These are phyloP conservation scores for Catharus minimus DNA, from an alignment of 2,113 vertebrate species.

Conservation along the genomic window DNA sequence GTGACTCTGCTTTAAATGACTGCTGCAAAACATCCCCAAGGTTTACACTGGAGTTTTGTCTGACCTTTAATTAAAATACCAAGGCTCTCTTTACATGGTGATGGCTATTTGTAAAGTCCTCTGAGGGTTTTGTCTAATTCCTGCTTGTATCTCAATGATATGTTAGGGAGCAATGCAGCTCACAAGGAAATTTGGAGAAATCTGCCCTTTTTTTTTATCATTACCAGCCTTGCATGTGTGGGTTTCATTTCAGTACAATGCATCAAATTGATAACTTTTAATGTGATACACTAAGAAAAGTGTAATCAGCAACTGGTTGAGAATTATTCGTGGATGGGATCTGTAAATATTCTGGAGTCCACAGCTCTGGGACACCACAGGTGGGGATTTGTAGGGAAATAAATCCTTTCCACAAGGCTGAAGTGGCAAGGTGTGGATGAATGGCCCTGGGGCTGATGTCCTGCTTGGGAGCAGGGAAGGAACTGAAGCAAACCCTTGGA, in stretches of 20 bases:
- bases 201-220: not conserved
- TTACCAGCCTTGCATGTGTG: not conserved
- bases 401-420: not conserved
- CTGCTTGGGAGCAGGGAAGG: not conserved
- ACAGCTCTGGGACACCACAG: not conserved
- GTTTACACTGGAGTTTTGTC: not conserved
- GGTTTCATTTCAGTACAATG: not conserved
- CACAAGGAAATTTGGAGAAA: not conserved
- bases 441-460: not conserved
- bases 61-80: conserved; percentile 71
- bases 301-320: not conserved
- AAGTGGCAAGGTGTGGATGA: not conserved
- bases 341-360: not conserved
- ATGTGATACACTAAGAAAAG: not conserved
- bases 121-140: not conserved
- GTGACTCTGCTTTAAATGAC: conserved; percentile 1
- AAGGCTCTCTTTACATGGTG: not conserved
- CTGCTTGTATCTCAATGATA: not conserved
- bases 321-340: not conserved
- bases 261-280: not conserved
- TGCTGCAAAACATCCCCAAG: conserved; percentile 22
- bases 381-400: not conserved
- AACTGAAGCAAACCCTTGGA: not conserved
- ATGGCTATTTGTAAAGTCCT: not conserved
- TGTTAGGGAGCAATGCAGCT: not conserved